These are phyloP conservation scores for Lithobates sylvaticus DNA, from an alignment of 2,797 vertebrate species.

Conservation along the genomic window DNA sequence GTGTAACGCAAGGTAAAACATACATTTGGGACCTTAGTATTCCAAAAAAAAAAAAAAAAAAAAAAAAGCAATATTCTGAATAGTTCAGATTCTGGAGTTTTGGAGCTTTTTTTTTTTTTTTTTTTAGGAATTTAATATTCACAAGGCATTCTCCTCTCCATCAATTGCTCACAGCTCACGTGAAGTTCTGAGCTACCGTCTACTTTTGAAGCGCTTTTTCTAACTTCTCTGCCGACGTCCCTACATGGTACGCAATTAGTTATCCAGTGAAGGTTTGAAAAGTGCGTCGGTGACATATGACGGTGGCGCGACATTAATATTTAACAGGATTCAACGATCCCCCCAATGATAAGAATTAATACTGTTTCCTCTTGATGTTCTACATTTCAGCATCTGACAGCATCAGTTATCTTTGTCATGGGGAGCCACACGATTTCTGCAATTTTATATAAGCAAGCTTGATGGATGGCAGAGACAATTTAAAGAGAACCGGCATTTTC, in stretches of 20 bases:
- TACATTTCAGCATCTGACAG: constrained; percentile 53
- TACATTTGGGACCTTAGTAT: too few species aligned
- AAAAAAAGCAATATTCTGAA: too few species aligned
- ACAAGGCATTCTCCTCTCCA: constrained; percentile 11
- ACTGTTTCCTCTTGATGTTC: not conserved
- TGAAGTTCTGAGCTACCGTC: not conserved
- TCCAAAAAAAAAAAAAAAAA: too few species aligned
- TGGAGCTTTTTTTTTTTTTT: too few species aligned
- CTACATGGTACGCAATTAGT: constrained; percentile 33
- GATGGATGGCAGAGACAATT: too few species aligned
- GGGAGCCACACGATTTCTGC: too few species aligned
- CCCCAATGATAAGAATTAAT: constrained; percentile 18
- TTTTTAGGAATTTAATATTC: not conserved
- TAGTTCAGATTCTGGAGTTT: too few species aligned
- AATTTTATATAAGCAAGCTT: too few species aligned
- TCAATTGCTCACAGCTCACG: not conserved
- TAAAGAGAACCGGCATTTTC: too few species aligned
- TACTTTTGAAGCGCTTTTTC: constrained; percentile 7
- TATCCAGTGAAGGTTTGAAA: not conserved
- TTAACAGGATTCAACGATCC: not conserved
- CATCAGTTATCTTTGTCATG: constrained; percentile 31
- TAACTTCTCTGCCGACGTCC: constrained; percentile 4
- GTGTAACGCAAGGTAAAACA: too few species aligned
- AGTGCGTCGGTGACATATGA: constrained; percentile 16
- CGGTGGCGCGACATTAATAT: constrained; percentile 21